Conservation (phyloP, 2,113 vertebrate genomes). For the Sterrhoptilus dennistouni region DNA sequence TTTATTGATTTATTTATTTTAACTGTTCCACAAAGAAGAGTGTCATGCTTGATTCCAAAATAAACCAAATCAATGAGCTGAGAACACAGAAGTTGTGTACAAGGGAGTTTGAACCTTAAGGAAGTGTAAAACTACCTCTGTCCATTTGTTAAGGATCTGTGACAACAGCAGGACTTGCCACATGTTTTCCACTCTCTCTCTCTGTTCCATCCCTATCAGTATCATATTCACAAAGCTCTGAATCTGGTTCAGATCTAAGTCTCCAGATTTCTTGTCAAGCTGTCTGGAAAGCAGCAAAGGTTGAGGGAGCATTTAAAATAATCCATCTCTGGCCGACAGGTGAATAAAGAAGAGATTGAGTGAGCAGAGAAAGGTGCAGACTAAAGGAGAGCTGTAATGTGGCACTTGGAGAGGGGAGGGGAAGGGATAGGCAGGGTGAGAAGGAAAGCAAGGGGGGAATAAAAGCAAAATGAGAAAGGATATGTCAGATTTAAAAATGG, state of each 20-base stretch:
- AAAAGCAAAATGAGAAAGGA: neutral
- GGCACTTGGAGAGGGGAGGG: neutral
- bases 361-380: neutral
- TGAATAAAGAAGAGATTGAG: constrained; percentile 27
- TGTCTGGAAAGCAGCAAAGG: constrained; percentile 30
- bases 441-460: neutral
- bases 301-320: constrained; percentile 57
- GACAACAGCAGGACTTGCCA: neutral
- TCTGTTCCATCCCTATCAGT: neutral
- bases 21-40: neutral
- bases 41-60: neutral
- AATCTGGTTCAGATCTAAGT: constrained; percentile 31
- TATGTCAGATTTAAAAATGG: neutral
- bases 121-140: neutral
- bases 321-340: constrained; percentile 45
- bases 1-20: neutral
- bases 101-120: neutral
- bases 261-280: constrained; percentile 37
- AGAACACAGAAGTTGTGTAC: neutral
- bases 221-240: constrained; percentile 6
- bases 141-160: neutral
- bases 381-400: neutral
- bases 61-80: neutral
- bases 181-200: neutral
- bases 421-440: neutral